A percentile compares a stretch with the other conserved stretches of the same genome.
phyloP scores from a whole-genome alignment of 2,797 vertebrate species.

The Hemitrygon akajei region DNA sequence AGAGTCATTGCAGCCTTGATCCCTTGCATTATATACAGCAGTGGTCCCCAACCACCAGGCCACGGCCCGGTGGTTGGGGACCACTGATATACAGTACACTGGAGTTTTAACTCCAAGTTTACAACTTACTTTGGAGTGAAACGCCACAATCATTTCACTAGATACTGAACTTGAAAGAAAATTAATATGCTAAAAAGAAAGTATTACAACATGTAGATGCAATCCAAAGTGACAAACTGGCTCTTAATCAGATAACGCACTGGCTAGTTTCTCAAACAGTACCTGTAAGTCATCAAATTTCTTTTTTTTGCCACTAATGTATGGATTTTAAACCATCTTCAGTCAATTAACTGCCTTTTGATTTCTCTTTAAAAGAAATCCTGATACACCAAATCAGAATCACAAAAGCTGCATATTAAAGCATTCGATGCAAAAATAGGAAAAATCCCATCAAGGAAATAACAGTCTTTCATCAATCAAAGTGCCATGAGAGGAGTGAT shows the following conservation, averaged over 20 bases:
- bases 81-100: too few species aligned
- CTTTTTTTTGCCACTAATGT: not conserved
- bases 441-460: not conserved
- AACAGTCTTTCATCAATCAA: constrained; percentile 23
- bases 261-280: not conserved
- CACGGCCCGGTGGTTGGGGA: too few species aligned
- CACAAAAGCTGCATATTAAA: constrained; percentile 2
- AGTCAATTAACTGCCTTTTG: not conserved
- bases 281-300: not conserved
- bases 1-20: not conserved
- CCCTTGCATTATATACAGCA: too few species aligned
- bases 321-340: not conserved
- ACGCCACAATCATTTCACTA: not conserved
- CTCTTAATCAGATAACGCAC: not conserved
- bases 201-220: not conserved
- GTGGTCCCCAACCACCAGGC: too few species aligned
- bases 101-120: too few species aligned
- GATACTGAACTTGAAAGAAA: not conserved
- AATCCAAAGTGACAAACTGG: not conserved
- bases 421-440: not conserved
- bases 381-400: not conserved
- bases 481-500: not conserved
- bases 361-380: not conserved
- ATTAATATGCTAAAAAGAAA: not conserved
- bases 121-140: not conserved